Base-by-base conservation (phyloP, 2,797 vertebrate genomes). In the Pangasius macronema region DNA sequence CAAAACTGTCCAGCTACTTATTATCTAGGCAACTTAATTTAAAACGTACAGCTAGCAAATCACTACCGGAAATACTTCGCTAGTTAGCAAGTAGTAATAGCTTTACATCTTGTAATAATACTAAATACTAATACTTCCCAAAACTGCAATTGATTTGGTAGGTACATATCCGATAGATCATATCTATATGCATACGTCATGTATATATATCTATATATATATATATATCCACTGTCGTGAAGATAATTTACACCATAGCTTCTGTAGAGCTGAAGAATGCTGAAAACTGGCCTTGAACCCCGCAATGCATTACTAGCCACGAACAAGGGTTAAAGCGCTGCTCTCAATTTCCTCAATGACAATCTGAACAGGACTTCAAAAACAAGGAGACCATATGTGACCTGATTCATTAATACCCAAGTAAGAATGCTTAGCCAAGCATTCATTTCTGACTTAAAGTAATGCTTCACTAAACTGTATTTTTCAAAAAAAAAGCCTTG, bases 221-320 rank as follows among this genome's bases (percentile, higher is more conserved):
- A 49, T 49, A 49, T 49, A 49, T 49, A 77, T 76, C 82, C 77
- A 86, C 67, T 87, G 88, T 90, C 89, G 57, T 88, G 86, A 75
- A 88, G 86, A 90, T 87, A 83, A 90, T 83, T 84, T 84, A 70
- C 57, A 51, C 77, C 84, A 84, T 24, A 27, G 83, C 81, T 67
- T 79, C 81, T 49, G 83, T 86, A 83, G 36, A 82, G 46, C 80
- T 90, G 85, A 86, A 49, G 61, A 85, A 90, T 67, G 73, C 72
- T 83, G 75, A 79, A 92, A 92, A 92, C 92, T 92, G 93, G 85
- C 82, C 84, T 80, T 42, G 24, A 85, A 86, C 33, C 49, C 57
- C 30, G 39, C 51, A 83, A 84, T 75, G 68, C 70, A 59, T 83
- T 83, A 49, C 67, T 76, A 83, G 83, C 65, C 39, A 83, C 22